phyloP scores from a whole-genome alignment of 2,797 vertebrate genomes.

The Lagorchestes hirsutus region DNA sequence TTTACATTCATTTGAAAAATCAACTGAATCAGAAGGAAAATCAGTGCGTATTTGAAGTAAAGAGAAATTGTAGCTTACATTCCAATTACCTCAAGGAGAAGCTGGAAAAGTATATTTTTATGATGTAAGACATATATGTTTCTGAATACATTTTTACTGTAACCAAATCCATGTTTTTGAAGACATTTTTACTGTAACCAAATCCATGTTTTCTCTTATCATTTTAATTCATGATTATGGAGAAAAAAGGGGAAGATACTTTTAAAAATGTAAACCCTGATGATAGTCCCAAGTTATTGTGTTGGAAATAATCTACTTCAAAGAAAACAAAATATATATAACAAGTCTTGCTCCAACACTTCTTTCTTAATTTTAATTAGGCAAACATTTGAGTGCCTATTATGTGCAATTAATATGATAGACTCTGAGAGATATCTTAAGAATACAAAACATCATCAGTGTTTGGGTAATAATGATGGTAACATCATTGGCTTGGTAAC shows the following conservation, averaged over 20 bases:
- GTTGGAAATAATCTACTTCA: conserved; percentile 34
- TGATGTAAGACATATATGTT: neutral
- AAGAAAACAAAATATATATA: conserved; percentile 32
- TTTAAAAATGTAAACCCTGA: conserved; percentile 44
- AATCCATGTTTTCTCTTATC: conserved; percentile 44
- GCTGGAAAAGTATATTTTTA: neutral
- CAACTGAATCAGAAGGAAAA: neutral
- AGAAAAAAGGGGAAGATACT: conserved; percentile 45
- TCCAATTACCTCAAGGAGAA: neutral
- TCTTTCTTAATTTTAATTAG: neutral
- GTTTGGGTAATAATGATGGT: neutral
- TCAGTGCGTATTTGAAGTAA: neutral
- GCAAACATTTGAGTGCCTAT: neutral
- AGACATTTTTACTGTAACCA: conserved; percentile 60
- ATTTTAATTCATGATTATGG: conserved; percentile 61
- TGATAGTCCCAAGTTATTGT: conserved; percentile 52
- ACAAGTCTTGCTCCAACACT: neutral
- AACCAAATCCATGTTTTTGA: conserved; percentile 47
- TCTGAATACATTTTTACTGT: conserved; percentile 65
- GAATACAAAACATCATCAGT: neutral
- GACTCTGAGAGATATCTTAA: neutral
- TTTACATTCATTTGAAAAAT: conserved; percentile 26
- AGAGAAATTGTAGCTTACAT: neutral
- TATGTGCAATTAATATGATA: neutral
- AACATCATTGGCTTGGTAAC: neutral